Evolutionary conservation across 1,140 invertebrate genomes (phyloP), one percentile per base, ranked within the genome.

Genomic region (Pseudomyrmex concolor): DNA sequence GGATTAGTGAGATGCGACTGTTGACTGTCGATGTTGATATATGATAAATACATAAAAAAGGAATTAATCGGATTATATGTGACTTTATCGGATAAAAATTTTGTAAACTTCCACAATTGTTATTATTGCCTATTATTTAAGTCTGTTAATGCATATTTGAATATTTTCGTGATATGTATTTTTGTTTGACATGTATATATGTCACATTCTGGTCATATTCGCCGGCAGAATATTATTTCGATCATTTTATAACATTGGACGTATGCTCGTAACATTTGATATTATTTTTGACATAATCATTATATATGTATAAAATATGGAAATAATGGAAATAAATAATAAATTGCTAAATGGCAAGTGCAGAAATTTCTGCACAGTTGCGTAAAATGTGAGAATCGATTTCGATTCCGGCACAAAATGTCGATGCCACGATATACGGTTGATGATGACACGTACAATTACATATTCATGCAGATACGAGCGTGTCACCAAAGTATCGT

Each of bases 251-350:
- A 80, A 59, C 2, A 5, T 60, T 80, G 59, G 34, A 50, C 51
- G 12, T 34, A 34, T 67, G 64, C 34, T 54, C 66, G 25, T 66
- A 66, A 22, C 10, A 70, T 78, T 68, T 57, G 55, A 70, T 70
- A 68, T 70, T 78, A 78, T 48, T 57, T 48, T 9, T 9, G 19
- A 68, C 17, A 2, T 77, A n/a, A 70, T 80, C n/a, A 70, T 70
- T 71, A 80, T 34, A 34, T 34, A 34, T 34, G 34, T 34, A 34
- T 34, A 34, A 34, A 34, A 34, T 34, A 51, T 71, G 25, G 25
- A 8, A 45, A 57, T 68, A 78, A 78, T 60, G 19, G 12, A 22
- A 48, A 48, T 70, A 59, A 80, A 71, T 80, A 71, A 80, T 80
- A 59, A 70, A 70, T 70, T 70, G 70, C 2, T 68, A 9, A 68